Evolutionary conservation across 2,797 vertebrate species (phyloP).

Genomic region (Staurois parvus): DNA sequence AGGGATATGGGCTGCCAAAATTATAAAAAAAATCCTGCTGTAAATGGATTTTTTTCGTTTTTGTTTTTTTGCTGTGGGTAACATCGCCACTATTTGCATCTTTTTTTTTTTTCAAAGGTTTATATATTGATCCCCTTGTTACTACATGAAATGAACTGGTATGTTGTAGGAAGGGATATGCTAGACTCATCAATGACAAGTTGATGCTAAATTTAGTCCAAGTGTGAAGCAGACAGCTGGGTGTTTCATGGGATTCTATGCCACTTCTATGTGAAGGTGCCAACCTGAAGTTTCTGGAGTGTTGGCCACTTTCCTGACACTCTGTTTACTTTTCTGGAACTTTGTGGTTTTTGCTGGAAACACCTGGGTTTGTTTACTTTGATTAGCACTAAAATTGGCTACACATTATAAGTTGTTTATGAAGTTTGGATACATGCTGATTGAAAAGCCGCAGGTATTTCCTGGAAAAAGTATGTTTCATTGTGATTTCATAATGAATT

Average conservation of each 20-base stretch:
- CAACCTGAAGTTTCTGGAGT: neutral
- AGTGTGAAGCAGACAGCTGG: neutral
- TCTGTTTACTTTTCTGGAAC: conserved; percentile 27
- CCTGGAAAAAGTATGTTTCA: neutral
- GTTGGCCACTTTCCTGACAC: conserved; percentile 27
- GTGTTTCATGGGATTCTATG: neutral
- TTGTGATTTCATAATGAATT: conserved; percentile 6
- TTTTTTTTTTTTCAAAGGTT: too few relatives aligned
- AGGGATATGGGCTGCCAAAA: too few relatives aligned
- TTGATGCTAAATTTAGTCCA: neutral
- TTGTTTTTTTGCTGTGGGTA: too few relatives aligned
- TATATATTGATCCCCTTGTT: too few relatives aligned
- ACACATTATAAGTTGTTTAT: conserved; percentile 48
- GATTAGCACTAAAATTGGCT: conserved; percentile 38
- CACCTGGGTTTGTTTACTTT: conserved; percentile 55
- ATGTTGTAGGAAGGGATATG: neutral
- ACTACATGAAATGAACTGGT: neutral
- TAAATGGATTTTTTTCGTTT: too few relatives aligned
- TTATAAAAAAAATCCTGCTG: too few relatives aligned
- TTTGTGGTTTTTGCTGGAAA: conserved; percentile 22
- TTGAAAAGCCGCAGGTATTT: conserved; percentile 53
- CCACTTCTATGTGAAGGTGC: conserved; percentile 16
- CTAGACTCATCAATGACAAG: neutral
- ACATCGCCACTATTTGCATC: too few relatives aligned
- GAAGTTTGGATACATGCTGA: conserved; percentile 17